These are phyloP conservation scores for Spatulosminthurus flaviceps DNA, from an alignment of 2,888 invertebrate species.

Conservation along the genomic window DNA sequence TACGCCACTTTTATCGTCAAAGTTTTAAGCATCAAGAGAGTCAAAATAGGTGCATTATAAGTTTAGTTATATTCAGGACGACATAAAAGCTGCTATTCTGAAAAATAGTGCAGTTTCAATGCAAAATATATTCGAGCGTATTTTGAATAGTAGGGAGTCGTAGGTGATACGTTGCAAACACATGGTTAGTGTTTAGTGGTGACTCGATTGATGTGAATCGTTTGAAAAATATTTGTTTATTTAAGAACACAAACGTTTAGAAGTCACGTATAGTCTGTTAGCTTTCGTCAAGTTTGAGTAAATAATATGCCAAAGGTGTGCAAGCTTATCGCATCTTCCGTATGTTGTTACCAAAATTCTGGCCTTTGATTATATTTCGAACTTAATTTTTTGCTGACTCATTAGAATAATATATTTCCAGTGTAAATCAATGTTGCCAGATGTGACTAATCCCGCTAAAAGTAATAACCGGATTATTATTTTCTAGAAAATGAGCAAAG, in stretches of 20 bases:
- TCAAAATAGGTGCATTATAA: neutral
- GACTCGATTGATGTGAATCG: neutral
- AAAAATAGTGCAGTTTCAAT: neutral
- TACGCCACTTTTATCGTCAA: slow-evolving; percentile 14
- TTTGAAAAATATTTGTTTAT: no score
- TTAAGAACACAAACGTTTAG: no score
- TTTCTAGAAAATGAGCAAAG: neutral
- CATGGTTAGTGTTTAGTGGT: neutral
- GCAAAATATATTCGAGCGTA: neutral
- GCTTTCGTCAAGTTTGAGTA: no score
- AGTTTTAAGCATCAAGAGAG: neutral
- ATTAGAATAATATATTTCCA: no score
- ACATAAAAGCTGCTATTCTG: neutral
- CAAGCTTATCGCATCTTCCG: no score
- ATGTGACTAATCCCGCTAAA: no score
- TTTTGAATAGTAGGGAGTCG: neutral
- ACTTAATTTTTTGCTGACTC: neutral
- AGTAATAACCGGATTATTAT: neutral
- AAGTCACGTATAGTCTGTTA: no score
- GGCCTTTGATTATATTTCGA: slow-evolving; percentile 11
- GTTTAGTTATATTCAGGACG: neutral
- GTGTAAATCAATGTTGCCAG: no score
- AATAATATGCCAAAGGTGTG: no score
- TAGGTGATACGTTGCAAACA: slow-evolving; percentile 11
- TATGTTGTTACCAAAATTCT: slow-evolving; percentile 25